A percentile compares a stretch with the other conserved stretches of the same genome.
phyloP scores from a whole-genome alignment of 2,888 invertebrate species.

The Deroplatys truncata region DNA sequence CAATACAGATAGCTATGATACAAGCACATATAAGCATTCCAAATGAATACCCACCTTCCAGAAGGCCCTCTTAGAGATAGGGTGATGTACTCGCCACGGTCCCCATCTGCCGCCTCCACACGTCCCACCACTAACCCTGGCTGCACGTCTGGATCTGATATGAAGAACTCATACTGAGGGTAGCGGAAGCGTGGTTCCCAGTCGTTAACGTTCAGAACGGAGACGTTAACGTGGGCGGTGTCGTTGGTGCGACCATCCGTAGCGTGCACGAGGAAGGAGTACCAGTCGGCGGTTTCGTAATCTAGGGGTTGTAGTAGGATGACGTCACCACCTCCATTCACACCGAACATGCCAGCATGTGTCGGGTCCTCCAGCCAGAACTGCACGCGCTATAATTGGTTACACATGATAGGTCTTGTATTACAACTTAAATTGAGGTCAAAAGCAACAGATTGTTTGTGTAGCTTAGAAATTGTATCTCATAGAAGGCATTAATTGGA shows the following conservation, averaged over 20 bases:
- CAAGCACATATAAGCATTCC: too few relatives aligned
- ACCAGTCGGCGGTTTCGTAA: slow-evolving; percentile 68
- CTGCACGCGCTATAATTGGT: slow-evolving; percentile 54
- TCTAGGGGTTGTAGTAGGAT: slow-evolving; percentile 70
- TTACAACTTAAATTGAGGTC: background rate
- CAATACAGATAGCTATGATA: too few relatives aligned
- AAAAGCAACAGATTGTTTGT: background rate
- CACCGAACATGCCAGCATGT: slow-evolving; percentile 62
- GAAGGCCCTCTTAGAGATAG: slow-evolving; percentile 69
- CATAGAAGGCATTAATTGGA: background rate
- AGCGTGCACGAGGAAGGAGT: slow-evolving; percentile 75
- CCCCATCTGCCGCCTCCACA: slow-evolving; percentile 85
- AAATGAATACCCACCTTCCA: slow-evolving; percentile 50
- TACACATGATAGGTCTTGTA: background rate
- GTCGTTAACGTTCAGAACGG: slow-evolving; percentile 83
- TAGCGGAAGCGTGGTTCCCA: slow-evolving; percentile 90
- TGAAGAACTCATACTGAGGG: slow-evolving; percentile 80
- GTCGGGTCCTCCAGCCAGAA: slow-evolving; percentile 65
- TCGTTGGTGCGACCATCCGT: slow-evolving; percentile 79
- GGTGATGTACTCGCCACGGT: slow-evolving; percentile 68
- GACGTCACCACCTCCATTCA: slow-evolving; percentile 76
- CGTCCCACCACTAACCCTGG: slow-evolving; percentile 38
- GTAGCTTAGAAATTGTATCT: background rate
- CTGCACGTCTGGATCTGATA: slow-evolving; percentile 37
- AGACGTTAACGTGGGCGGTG: slow-evolving; percentile 74